phyloP scores from a whole-genome alignment of 2,797 vertebrate genomes.

The Pseudochirops corinnae region DNA sequence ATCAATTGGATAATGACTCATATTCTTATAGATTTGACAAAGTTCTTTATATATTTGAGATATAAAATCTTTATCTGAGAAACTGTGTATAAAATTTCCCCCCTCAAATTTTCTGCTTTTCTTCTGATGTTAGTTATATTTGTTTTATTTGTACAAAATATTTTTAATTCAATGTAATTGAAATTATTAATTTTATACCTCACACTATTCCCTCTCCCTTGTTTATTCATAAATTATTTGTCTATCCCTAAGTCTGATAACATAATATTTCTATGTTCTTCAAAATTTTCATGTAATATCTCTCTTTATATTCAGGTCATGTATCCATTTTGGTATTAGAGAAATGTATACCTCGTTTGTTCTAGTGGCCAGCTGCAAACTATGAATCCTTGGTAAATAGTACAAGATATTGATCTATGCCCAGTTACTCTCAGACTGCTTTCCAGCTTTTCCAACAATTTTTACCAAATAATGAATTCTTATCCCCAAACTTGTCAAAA shows the following conservation, averaged over 20 bases:
- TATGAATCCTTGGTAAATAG: not conserved
- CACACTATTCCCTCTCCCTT: too few relatives aligned
- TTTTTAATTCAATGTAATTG: too few relatives aligned
- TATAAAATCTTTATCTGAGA: not conserved
- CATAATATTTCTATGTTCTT: not conserved
- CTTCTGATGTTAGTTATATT: not conserved
- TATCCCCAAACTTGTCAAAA: not conserved
- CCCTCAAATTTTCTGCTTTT: not conserved
- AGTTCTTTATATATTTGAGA: not conserved
- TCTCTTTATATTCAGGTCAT: not conserved
- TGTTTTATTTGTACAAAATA: too few relatives aligned
- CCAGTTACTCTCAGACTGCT: not conserved
- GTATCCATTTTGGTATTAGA: not conserved
- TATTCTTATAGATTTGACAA: not conserved
- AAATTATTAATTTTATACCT: too few relatives aligned
- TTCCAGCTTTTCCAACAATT: not conserved
- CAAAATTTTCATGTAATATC: too few relatives aligned
- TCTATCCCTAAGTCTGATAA: not conserved
- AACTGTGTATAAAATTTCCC: not conserved
- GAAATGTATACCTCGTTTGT: too few relatives aligned
- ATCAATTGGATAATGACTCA: not conserved
- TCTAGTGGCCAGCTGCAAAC: too few relatives aligned
- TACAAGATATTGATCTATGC: not conserved
- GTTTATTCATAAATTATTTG: too few relatives aligned
- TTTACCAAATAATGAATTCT: not conserved